Base-by-base conservation (phyloP, 2,797 vertebrate species). In the Oreortyx pictus region DNA sequence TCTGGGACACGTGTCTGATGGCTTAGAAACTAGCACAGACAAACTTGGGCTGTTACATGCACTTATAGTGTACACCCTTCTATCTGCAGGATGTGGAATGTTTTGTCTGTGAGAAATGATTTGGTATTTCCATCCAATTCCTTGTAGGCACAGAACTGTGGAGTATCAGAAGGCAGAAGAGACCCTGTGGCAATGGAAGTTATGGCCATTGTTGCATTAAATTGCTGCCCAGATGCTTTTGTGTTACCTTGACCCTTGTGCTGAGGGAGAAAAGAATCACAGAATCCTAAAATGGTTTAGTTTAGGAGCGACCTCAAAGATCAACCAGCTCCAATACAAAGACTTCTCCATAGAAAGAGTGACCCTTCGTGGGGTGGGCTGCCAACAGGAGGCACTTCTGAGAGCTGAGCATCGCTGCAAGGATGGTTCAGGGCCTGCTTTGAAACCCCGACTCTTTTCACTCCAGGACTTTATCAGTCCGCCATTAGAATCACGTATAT, bases 401-500 rank as follows among this genome's bases (percentile, higher is more conserved):
- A 22, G 33, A 20, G 23, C 4, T 65, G 35, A 61, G 27, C 14
- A 24, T 14, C 8, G 3, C 39, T 41, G 8, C 5, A 15, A 29
- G 9, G 47, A 31, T 43, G 33, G 13, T 33, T 75, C 27, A 57
- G 41, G 29, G 14, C 18, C 37, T 57, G 18, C 9, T 68, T 59
- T 77, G 57, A 64, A 66, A n/a, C 43, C 41, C 52, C 37, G 11
- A 47, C 27, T 8, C 25, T 57, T 77, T 66, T 43, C 5, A 6
- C 62, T 44, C 27, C 14, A 54, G 24, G 35, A 20, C 39, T 82
- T 70, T 35, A 64, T 14, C 31, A 65, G 66, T 1, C 41, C 83
- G 59, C 37, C 17, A 14, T 16, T 16, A 59, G 65, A 37, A 47
- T 61, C 1, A 2, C n/a, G 9, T 35, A 2, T 52, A 2, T 2